phyloP scores from a whole-genome alignment of 2,888 invertebrate genomes.

The Schizotus pectinicornis region DNA sequence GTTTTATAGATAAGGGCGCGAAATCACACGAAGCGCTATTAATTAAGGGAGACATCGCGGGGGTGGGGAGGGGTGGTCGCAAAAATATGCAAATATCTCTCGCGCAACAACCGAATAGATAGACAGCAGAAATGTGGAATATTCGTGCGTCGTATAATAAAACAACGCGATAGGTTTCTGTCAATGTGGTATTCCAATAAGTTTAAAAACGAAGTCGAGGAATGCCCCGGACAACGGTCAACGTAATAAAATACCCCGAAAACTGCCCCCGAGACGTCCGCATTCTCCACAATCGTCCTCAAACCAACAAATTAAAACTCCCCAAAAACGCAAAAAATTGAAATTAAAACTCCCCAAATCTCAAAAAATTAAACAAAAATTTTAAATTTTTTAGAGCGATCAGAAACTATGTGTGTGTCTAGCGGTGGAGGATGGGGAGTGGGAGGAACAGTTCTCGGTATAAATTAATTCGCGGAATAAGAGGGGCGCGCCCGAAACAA shows the following conservation, averaged over 20 bases:
- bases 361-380: too few relatives aligned
- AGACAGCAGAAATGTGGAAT: constrained; percentile 20
- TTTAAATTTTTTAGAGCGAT: too few relatives aligned
- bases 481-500: constrained; percentile 44
- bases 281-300: constrained; percentile 20
- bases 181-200: constrained; percentile 56
- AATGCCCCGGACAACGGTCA: constrained; percentile 43
- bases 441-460: constrained; percentile 2
- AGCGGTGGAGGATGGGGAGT: constrained; percentile 19
- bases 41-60: too few relatives aligned
- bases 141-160: constrained; percentile 8
- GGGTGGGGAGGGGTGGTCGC: neutral
- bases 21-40: too few relatives aligned
- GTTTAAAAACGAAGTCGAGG: constrained; percentile 49
- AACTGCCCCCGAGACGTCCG: constrained; percentile 10
- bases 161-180: constrained; percentile 33
- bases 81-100: constrained; percentile 18
- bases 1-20: too few relatives aligned
- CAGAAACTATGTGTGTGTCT: too few relatives aligned
- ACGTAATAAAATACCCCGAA: constrained; percentile 39
- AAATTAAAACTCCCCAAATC: too few relatives aligned
- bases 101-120: neutral
- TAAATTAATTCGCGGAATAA: constrained; percentile 17
- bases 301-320: neutral
- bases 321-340: too few relatives aligned